Conservation (phyloP, 2,113 vertebrate genomes). For the Glaucomys volans region DNA sequence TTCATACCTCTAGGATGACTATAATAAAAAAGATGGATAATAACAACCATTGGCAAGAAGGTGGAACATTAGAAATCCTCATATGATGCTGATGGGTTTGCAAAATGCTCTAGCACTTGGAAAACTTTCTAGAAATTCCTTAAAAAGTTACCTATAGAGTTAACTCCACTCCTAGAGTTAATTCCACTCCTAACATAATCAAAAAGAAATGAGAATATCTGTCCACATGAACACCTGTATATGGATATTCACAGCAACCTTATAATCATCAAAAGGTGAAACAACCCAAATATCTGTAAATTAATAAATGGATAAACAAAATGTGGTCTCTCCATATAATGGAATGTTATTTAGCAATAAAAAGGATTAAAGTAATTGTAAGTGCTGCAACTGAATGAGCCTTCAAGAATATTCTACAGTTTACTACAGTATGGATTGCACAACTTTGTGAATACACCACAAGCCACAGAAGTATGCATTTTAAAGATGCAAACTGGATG, state of each 20-base stretch:
- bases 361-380: neutral
- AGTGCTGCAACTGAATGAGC: neutral
- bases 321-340: neutral
- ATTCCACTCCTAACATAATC: neutral
- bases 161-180: neutral
- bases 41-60: neutral
- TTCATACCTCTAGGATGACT: neutral
- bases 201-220: neutral
- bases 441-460: neutral
- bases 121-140: neutral
- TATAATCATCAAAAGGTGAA: neutral
- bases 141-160: neutral
- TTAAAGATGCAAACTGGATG: neutral
- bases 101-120: neutral
- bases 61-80: neutral
- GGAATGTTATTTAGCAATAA: neutral
- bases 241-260: neutral
- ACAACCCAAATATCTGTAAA: neutral
- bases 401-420: neutral
- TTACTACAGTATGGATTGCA: neutral
- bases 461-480: neutral
- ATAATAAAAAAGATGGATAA: neutral
- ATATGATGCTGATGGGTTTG: too few relatives aligned
- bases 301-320: neutral
- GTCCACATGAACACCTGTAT: neutral